Evolutionary conservation across 2,888 invertebrate species (phyloP).

Genomic region (Zeuzera pyrina): DNA sequence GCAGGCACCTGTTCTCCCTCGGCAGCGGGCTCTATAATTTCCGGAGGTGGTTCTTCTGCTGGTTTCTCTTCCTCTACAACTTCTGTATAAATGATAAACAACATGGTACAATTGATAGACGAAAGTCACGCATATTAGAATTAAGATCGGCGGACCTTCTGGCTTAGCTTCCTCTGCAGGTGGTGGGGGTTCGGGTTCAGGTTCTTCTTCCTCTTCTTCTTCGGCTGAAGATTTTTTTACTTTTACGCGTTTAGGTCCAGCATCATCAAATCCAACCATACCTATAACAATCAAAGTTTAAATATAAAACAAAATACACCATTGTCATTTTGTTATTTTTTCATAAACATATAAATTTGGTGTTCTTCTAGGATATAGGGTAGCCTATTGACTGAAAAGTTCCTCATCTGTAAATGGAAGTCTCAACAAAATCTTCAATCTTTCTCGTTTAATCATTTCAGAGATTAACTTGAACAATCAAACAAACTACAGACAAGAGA

Average conservation of each 20-base stretch:
- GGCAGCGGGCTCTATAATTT: slow-evolving; percentile 20
- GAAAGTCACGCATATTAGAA: too few species aligned
- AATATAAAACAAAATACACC: too few species aligned
- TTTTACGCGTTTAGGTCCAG: slow-evolving; percentile 60
- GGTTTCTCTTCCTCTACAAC: slow-evolving; percentile 25
- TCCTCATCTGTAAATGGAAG: too few species aligned
- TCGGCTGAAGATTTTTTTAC: slow-evolving; percentile 56
- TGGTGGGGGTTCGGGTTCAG: slow-evolving; percentile 37
- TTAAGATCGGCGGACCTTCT: slow-evolving; percentile 49
- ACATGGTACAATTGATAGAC: neutral
- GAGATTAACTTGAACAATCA: too few species aligned
- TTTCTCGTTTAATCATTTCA: too few species aligned
- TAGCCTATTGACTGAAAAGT: too few species aligned
- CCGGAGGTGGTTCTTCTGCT: slow-evolving; percentile 22
- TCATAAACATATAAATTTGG: too few species aligned
- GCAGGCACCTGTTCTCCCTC: slow-evolving; percentile 14
- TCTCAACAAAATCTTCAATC: too few species aligned
- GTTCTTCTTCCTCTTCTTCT: slow-evolving; percentile 60
- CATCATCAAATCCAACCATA: slow-evolving; percentile 60
- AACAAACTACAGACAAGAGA: too few species aligned
- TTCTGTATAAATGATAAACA: neutral
- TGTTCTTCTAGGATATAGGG: too few species aligned
- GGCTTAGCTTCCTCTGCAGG: slow-evolving; percentile 36
- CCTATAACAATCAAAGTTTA: slow-evolving; percentile 39
- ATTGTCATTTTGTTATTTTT: too few species aligned